Percentiles rank a stretch among this genome's conserved stretches.
These are phyloP conservation scores for Mactra quadrangularis DNA, from an alignment of 1,140 invertebrate genomes.

Conservation along the genomic window DNA sequence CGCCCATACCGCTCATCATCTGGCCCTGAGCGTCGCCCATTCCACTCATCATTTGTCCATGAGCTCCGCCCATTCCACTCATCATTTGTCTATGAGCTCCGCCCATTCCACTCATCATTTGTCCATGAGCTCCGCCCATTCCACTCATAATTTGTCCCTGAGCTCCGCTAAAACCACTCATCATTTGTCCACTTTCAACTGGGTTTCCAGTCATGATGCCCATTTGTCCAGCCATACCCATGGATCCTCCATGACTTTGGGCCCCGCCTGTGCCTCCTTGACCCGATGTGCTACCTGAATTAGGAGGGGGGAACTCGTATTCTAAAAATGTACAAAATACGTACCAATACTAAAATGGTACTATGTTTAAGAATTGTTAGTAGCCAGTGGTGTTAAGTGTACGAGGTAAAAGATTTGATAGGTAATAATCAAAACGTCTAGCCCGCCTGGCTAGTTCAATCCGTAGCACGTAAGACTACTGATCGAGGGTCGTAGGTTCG, in stretches of 20 bases:
- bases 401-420: not conserved
- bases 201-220: not conserved
- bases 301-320: slow-evolving; percentile 38
- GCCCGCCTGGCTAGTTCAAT: not conserved
- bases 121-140: not conserved
- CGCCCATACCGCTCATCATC: too few species aligned
- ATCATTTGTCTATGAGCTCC: too few species aligned
- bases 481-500: too few species aligned
- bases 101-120: not conserved
- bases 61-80: too few species aligned
- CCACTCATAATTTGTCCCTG: not conserved
- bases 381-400: not conserved
- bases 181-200: not conserved
- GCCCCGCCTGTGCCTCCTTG: not conserved
- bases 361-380: not conserved
- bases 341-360: not conserved
- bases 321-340: slow-evolving; percentile 14
- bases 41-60: too few species aligned
- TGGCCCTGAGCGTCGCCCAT: too few species aligned
- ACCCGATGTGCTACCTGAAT: not conserved
- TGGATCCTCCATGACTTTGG: not conserved
- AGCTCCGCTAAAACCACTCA: not conserved
- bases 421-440: not conserved
- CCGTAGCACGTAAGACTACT: not conserved
- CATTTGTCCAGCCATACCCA: not conserved